A percentile compares a stretch with the other conserved stretches of the same genome.
phyloP scores from a whole-genome alignment of 2,797 vertebrate species.

The Lepilemur septentrionalis region DNA sequence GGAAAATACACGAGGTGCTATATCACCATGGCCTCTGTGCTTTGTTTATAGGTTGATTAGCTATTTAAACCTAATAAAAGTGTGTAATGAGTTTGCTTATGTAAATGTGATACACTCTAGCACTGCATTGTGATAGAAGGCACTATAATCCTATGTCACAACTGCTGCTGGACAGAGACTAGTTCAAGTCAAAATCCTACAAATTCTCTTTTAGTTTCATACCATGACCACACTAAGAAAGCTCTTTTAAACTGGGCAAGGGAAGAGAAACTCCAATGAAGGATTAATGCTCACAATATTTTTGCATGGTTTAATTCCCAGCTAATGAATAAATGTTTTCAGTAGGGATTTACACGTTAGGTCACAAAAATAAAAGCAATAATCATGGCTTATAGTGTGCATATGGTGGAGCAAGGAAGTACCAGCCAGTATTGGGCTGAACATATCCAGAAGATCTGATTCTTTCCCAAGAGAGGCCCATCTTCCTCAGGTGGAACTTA shows the following conservation, averaged over 20 bases:
- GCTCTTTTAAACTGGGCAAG: neutral
- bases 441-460: neutral
- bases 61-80: slow-evolving; percentile 8
- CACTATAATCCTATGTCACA: neutral
- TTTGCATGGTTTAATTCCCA: neutral
- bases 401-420: neutral
- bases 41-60: slow-evolving; percentile 23
- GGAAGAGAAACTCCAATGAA: neutral
- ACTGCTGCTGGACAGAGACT: neutral
- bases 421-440: neutral
- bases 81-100: neutral
- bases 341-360: neutral
- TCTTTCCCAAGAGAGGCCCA: neutral
- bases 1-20: no score
- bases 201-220: slow-evolving; percentile 1
- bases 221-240: neutral
- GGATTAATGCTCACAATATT: neutral
- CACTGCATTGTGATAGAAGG: neutral
- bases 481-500: neutral
- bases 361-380: neutral
- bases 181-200: neutral
- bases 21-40: neutral
- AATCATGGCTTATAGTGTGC: neutral
- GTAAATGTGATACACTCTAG: neutral
- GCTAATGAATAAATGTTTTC: neutral